Conservation (phyloP, 2,888 invertebrate species). For the Mythimna ferrago region DNA sequence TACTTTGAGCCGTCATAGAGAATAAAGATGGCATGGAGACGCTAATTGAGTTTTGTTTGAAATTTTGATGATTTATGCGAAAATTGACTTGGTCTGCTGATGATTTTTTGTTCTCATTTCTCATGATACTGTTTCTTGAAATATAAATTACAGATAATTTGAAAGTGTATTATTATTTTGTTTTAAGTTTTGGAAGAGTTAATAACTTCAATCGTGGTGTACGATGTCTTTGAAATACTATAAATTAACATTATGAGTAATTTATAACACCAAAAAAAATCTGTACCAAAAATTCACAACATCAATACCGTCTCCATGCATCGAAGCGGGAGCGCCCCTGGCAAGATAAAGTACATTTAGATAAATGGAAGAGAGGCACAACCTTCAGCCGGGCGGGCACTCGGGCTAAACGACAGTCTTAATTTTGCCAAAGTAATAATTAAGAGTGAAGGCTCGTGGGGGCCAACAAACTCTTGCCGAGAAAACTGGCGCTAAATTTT, state of each 20-base stretch:
- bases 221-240: too few relatives aligned
- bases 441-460: slow-evolving; percentile 89
- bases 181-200: too few relatives aligned
- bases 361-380: slow-evolving; percentile 87
- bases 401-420: slow-evolving; percentile 90
- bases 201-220: too few relatives aligned
- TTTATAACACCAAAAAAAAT: neutral
- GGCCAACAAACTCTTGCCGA: slow-evolving; percentile 80
- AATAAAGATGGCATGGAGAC: slow-evolving; percentile 72
- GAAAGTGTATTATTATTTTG: too few relatives aligned
- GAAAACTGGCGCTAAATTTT: slow-evolving; percentile 87
- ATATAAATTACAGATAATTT: neutral
- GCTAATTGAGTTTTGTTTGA: slow-evolving; percentile 40
- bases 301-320: slow-evolving; percentile 74
- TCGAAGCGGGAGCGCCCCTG: slow-evolving; percentile 73
- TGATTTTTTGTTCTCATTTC: neutral
- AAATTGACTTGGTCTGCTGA: neutral
- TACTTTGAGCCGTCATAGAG: slow-evolving; percentile 82
- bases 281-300: slow-evolving; percentile 26
- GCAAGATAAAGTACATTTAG: slow-evolving; percentile 89
- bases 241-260: neutral
- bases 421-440: slow-evolving; percentile 91
- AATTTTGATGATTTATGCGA: neutral
- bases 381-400: slow-evolving; percentile 85
- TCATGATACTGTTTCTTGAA: neutral